Conservation (phyloP, 2,113 vertebrate genomes). For the Phalacrocorax brasilianus region DNA sequence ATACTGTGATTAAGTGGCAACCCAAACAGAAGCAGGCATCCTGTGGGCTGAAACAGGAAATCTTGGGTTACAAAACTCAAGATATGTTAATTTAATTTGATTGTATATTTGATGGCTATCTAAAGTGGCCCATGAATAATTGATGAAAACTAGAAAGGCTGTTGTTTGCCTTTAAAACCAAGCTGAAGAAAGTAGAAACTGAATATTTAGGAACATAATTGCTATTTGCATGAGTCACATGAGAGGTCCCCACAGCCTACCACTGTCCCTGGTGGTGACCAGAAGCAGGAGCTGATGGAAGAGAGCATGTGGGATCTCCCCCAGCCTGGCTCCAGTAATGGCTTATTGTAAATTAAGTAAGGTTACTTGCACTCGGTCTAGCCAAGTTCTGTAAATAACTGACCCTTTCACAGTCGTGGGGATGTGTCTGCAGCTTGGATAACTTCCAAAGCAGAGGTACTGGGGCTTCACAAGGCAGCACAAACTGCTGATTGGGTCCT, state of each 20-base stretch:
- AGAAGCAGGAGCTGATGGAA: not conserved
- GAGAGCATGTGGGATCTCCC: accelerated
- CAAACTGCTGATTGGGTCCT: accelerated
- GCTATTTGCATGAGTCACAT: accelerated
- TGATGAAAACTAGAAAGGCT: not conserved
- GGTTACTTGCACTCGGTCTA: not conserved
- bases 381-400: not conserved
- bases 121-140: not conserved
- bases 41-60: not conserved
- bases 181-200: not conserved
- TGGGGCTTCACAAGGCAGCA: not conserved
- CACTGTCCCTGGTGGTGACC: not conserved
- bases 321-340: not conserved
- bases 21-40: conserved; percentile 7
- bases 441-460: not conserved
- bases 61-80: not conserved
- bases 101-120: not conserved
- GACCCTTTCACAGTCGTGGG: not conserved
- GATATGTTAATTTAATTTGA: not conserved
- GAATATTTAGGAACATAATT: not conserved
- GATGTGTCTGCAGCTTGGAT: not conserved
- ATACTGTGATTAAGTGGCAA: not conserved
- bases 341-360: not conserved
- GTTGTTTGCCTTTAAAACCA: not conserved
- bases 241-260: not conserved